Percentiles rank a stretch among this genome's conserved stretches.
phyloP scores from a whole-genome alignment of 2,888 invertebrate species.

The Steinernema carpocapsae region DNA sequence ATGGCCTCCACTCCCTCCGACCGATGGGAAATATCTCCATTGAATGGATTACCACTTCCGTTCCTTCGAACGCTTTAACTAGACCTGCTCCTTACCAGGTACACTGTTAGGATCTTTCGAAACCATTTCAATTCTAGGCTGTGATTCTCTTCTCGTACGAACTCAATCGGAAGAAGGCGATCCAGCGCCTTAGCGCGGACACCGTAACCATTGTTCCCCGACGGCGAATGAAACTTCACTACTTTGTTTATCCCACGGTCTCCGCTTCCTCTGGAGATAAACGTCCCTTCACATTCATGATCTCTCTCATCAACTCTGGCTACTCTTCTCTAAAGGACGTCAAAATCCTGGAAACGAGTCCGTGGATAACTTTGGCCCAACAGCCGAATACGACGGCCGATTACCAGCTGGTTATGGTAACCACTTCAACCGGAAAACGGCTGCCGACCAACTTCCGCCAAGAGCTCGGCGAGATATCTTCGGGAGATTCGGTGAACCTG shows the following conservation, averaged over 20 bases:
- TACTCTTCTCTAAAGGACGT: slow-evolving; percentile 11
- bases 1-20: not conserved
- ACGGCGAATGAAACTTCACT: slow-evolving; percentile 17
- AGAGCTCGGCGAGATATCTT: slow-evolving; percentile 7
- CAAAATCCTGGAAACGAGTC: slow-evolving; percentile 15
- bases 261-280: not conserved
- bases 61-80: slow-evolving; percentile 7
- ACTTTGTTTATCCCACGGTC: slow-evolving; percentile 26
- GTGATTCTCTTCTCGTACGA: slow-evolving; percentile 24
- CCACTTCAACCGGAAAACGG: slow-evolving; percentile 1
- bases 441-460: slow-evolving; percentile 12
- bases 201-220: slow-evolving; percentile 10
- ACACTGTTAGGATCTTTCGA: not conserved
- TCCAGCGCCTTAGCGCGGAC: slow-evolving; percentile 7
- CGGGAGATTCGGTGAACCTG: slow-evolving; percentile 5
- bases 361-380: slow-evolving; percentile 1
- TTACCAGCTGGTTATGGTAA: slow-evolving; percentile 13
- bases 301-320: slow-evolving; percentile 17
- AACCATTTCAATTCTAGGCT: not conserved
- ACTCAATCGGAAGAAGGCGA: slow-evolving; percentile 1
- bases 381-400: not conserved
- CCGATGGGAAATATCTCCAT: slow-evolving; percentile 13
- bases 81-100: slow-evolving; percentile 10
- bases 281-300: slow-evolving; percentile 27
- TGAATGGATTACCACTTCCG: slow-evolving; percentile 18